Evolutionary conservation across 1,140 invertebrate genomes (phyloP), one percentile per base, ranked within the genome.

Genomic region (Saxidomus purpurata): DNA sequence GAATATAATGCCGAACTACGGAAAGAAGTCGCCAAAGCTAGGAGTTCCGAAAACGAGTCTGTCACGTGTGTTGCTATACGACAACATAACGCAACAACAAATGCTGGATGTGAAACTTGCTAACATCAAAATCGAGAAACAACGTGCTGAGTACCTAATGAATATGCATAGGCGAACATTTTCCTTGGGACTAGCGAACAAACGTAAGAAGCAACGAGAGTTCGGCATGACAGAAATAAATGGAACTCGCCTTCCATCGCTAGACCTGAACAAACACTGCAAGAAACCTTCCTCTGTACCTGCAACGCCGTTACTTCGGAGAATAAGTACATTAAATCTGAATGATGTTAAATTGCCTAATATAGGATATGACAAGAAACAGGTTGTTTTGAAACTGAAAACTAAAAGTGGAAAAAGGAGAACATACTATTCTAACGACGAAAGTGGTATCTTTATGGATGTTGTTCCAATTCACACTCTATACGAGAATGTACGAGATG

Each of bases 1-100:
- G 1, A 85, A 83, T 17, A 95, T 95, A n/a, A 86, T 93, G 85
- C 94, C 94, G 49, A 95, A 95, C 90, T 94, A 94, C 71, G 94
- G 94, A 1, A 93, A 92, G 47, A 92, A 89, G 84, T 86, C 38
- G 2, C 77, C 84, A 43, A 80, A 49, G 17, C 83, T 90, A 36
- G 59, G 91, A 13, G 87, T 92, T 55, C 93, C 93, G 15, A 95
- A 95, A 71, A 92, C 94, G 1, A 94, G 92, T n/a, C 55, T 95
- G 8, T 92, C 94, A 0, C 86, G 93, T n/a, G 94, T 95, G 3
- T 84, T 95, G 9, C 91, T 94, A 0, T 94, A 94, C 76, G 94
- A 95, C 83, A 95, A 95, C 79, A 92, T 94, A 0, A 94, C 93
- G 0, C 93, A 94, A 84, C 94, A 95, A 86, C 93, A 93, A 55